Conservation (phyloP, 2,797 vertebrate genomes). For the Clarias platycephalus region DNA sequence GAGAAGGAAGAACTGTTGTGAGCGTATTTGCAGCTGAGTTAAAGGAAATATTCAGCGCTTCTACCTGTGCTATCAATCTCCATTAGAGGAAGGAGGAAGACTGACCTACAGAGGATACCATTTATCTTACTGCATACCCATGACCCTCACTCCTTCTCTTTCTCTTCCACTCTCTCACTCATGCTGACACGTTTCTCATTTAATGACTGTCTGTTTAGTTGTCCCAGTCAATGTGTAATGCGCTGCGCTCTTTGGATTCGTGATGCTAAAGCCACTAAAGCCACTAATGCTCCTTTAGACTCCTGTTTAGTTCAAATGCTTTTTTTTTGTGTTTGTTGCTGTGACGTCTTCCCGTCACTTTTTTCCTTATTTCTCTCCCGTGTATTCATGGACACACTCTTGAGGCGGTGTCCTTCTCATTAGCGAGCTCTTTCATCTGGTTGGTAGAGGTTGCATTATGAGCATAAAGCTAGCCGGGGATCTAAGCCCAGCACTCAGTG, state of each 20-base stretch:
- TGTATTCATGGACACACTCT: background rate
- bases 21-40: background rate
- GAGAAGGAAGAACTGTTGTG: background rate
- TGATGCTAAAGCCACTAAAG: background rate
- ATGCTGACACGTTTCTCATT: background rate
- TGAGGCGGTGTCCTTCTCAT: background rate
- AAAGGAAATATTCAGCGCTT: background rate
- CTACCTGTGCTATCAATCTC: constrained; percentile 39
- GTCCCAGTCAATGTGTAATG: background rate
- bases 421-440: background rate
- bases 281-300: background rate
- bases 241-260: background rate
- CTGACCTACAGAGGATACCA: constrained; percentile 13
- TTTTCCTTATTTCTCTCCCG: background rate
- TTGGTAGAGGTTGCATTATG: background rate
- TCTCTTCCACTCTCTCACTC: constrained; percentile 4
- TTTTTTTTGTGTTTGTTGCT: background rate
- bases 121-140: constrained; percentile 22
- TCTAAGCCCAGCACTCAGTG: background rate
- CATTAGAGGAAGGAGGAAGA: constrained; percentile 41
- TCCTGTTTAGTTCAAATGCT: background rate
- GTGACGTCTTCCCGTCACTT: background rate
- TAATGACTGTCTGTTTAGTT: background rate
- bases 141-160: constrained; percentile 17
- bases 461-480: background rate